Percentiles rank a stretch among this genome's conserved stretches.
phyloP scores from a whole-genome alignment of 2,113 vertebrate genomes.

The Pluvialis apricaria region DNA sequence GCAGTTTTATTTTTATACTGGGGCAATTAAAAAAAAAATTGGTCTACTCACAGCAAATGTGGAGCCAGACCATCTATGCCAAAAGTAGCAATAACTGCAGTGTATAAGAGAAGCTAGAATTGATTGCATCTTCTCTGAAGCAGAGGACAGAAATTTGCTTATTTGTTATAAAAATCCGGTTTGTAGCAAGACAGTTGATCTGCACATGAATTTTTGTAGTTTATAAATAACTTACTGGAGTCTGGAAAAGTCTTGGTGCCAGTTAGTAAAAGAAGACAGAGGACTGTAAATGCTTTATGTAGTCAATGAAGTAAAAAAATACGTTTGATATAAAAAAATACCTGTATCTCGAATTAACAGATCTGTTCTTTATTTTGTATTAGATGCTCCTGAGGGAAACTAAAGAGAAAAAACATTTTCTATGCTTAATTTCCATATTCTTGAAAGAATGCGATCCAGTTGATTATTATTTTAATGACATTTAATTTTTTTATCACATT shows the following conservation, averaged over 20 bases:
- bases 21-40: slow-evolving; percentile 32
- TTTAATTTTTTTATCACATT: not conserved
- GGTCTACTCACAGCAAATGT: slow-evolving; percentile 51
- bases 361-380: not conserved
- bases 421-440: not conserved
- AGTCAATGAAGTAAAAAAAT: not conserved
- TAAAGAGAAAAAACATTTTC: not conserved
- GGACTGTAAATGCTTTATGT: not conserved
- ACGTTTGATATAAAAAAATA: not conserved
- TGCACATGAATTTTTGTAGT: not conserved
- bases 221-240: not conserved
- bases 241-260: not conserved
- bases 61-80: slow-evolving; percentile 52
- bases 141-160: slow-evolving; percentile 46
- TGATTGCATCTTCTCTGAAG: slow-evolving; percentile 26
- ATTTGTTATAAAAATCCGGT: slow-evolving; percentile 31
- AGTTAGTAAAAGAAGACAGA: not conserved
- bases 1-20: slow-evolving; percentile 59
- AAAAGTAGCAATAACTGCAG: slow-evolving; percentile 52
- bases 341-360: not conserved
- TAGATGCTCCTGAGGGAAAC: not conserved
- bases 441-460: not conserved
- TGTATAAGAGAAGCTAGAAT: slow-evolving; percentile 2
- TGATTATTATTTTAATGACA: not conserved
- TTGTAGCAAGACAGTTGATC: not conserved